Evolutionary conservation across 92 coral and sea anemone genomes (phyloP), one percentile per base, ranked within the genome.

Genomic region (Montipora capitata): DNA sequence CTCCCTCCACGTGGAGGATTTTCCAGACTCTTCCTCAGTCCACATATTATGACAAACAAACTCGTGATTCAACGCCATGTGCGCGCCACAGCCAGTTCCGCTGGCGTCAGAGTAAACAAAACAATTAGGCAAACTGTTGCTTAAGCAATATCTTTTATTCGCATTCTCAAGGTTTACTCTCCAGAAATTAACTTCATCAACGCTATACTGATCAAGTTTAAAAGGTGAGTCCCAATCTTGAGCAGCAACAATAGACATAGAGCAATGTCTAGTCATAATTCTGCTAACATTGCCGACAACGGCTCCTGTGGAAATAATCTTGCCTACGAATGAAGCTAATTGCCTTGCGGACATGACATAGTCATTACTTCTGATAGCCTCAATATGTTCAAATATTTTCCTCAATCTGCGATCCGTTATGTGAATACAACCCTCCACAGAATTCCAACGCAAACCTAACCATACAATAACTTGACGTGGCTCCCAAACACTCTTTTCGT

Each of bases 31-130:
- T 3, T 49, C 9, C 40, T 61, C 45, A 27, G 54, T 3, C 78
- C 64, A 82, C 39, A 79, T 57, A 7, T 17, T 79, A 39, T 79
- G 84, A 51, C 84, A 79, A n/a, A 40, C 4, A 8, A 4, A 39
- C 15, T 45, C 64, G 13, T 61, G 16, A 45, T 79, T 62, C 59
- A 79, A 39, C 4, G 72, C 20, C 68, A 15, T 62, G 67, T 62
- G 67, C 1, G 67, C 67, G 8, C 67, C 67, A 62, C 67, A 62
- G 27, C 67, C 87, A 20, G 87, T 82, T 40, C 41, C 62, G 64
- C 87, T 82, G 40, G 87, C 87, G 62, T 82, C 87, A 35, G 78
- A 42, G 44, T 48, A 66, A 16, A 61, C 77, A 59, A 78, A 78
- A 52, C 40, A 52, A 52, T 48, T 12, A 16, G 83, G 84, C 3